phyloP scores from a whole-genome alignment of 2,888 invertebrate genomes.

The Drosophila gaucha region DNA sequence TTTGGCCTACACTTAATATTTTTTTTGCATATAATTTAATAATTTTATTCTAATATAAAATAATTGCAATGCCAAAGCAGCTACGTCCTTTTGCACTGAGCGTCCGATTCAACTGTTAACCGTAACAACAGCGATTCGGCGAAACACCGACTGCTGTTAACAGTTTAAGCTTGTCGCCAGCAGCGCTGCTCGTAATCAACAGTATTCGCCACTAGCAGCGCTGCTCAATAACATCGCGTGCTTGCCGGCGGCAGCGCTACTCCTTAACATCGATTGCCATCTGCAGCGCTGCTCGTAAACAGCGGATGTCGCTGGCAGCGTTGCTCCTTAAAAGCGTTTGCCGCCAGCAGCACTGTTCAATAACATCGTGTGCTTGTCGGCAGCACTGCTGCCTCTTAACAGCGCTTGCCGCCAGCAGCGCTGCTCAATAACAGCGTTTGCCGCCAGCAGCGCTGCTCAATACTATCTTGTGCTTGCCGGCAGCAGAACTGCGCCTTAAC shows the following conservation, averaged over 20 bases:
- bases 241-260: conserved; percentile 2
- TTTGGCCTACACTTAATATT: too few relatives aligned
- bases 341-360: neutral
- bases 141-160: neutral
- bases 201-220: neutral
- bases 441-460: neutral
- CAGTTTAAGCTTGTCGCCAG: too few relatives aligned
- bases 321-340: neutral
- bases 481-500: conserved; percentile 1
- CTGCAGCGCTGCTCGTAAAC: too few relatives aligned
- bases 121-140: conserved; percentile 1
- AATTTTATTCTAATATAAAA: neutral
- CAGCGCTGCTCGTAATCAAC: too few relatives aligned
- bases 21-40: too few relatives aligned
- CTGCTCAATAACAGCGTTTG: conserved; percentile 13
- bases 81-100: conserved; percentile 38
- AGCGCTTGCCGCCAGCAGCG: neutral
- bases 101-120: conserved; percentile 27
- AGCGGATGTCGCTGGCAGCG: neutral
- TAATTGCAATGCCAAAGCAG: neutral
- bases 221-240: neutral
- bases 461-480: neutral
- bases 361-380: neutral
- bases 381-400: conserved; percentile 1
- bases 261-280: neutral